Evolutionary conservation across 2,113 vertebrate genomes (phyloP), one percentile per base, ranked within the genome.

Genomic region (Gnathonemus longibarbis): DNA sequence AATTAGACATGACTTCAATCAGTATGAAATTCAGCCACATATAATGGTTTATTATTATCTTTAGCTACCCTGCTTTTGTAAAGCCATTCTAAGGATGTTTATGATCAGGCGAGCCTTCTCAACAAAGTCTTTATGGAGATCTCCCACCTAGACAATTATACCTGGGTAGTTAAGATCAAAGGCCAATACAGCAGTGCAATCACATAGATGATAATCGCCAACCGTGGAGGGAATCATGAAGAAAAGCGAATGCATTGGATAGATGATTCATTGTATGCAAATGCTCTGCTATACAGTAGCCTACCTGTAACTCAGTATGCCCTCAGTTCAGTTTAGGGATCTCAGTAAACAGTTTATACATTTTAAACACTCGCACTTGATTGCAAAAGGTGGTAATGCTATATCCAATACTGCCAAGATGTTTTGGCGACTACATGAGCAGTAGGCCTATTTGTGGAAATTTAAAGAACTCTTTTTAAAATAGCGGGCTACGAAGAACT

Each of bases 161-260:
- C 49, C 52, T 27, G 88, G 27, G 52, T 89, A 84, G 39, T 62
- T 58, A 39, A 89, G 89, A 89, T 89, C 50, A 89, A 89, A 89
- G 77, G 50, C 27, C 48, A 39, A 27, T 3, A 45, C 35, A 56
- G 27, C 70, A 49, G 66, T 7, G 50, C 80, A 89, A 89, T 84
- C 89, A 56, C 70, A 53, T 56, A 19, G 21, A 74, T 89, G 50
- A 84, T 84, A 56, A 89, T 89, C 50, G 52, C 74, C 17, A 45
- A 48, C 77, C 27, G 52, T 3, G 1, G 50, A 31, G 80, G 42
- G 50, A 90, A 46, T 24, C 45, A 24, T 42, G 46, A 46, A 11
- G 46, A 48, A 27, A 6, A 27, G n/a, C 5, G n/a, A 39, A 77
- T 39, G 70, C 31, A 77, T 35, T 39, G 15, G 70, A 17, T 77